phyloP scores from a whole-genome alignment of 2,888 invertebrate genomes.

The Drosophila tripunctata region DNA sequence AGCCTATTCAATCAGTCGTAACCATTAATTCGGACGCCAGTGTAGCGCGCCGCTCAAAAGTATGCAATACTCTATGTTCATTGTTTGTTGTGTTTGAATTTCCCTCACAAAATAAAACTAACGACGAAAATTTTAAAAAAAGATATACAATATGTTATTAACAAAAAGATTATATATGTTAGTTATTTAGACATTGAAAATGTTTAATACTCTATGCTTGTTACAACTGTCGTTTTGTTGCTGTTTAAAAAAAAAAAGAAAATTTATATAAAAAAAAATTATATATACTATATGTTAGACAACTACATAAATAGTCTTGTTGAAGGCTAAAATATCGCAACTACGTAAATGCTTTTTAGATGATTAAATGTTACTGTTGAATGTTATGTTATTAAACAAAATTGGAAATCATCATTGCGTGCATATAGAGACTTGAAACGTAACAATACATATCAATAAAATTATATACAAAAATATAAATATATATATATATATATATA shows the following conservation, averaged over 20 bases:
- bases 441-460: constrained; percentile 81
- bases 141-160: constrained; percentile 34
- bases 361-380: constrained; percentile 37
- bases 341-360: constrained; percentile 46
- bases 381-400: constrained; percentile 22
- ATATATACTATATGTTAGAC: too few relatives aligned
- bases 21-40: constrained; percentile 6
- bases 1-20: constrained; percentile 12
- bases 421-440: constrained; percentile 80
- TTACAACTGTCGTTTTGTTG: constrained; percentile 65
- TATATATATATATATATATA: constrained; percentile 34
- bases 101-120: constrained; percentile 2
- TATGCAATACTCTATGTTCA: constrained; percentile 62
- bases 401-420: constrained; percentile 55
- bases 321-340: constrained; percentile 20
- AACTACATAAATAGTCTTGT: constrained; percentile 38
- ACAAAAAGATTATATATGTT: constrained; percentile 10
- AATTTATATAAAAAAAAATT: constrained; percentile 8
- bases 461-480: constrained; percentile 44
- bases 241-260: constrained; percentile 28
- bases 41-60: constrained; percentile 52
- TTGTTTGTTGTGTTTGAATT: constrained; percentile 49
- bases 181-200: constrained; percentile 4
- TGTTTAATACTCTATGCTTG: constrained; percentile 23
- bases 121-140: not conserved